phyloP scores from a whole-genome alignment of 2,888 invertebrate species.

The Seira ritae region DNA sequence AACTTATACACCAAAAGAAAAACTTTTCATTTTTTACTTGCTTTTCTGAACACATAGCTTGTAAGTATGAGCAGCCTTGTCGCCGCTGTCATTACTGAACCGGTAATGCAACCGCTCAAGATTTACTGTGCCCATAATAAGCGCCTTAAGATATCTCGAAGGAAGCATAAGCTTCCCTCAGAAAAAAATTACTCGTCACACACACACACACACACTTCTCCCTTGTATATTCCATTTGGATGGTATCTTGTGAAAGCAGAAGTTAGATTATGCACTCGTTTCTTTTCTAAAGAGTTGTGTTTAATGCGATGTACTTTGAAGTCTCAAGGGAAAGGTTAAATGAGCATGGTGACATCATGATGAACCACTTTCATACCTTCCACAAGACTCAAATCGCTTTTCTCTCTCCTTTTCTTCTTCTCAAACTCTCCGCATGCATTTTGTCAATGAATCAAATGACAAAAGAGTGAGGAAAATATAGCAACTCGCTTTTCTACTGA shows the following conservation, averaged over 20 bases:
- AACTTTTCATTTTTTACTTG: too few relatives aligned
- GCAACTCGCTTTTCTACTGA: neutral
- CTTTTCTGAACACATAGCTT: conserved; percentile 8
- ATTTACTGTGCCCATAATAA: too few relatives aligned
- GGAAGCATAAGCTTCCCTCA: too few relatives aligned
- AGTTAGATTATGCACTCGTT: too few relatives aligned
- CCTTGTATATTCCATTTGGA: too few relatives aligned
- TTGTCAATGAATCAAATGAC: conserved; percentile 48
- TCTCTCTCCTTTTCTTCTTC: neutral
- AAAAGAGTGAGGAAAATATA: conserved; percentile 22
- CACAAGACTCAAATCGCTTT: neutral
- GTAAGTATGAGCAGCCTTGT: neutral
- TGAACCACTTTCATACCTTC: conserved; percentile 46
- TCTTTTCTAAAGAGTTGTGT: too few relatives aligned
- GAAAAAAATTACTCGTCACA: too few relatives aligned
- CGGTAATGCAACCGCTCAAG: conserved; percentile 44
- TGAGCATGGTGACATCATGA: conserved; percentile 56
- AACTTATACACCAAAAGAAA: too few relatives aligned
- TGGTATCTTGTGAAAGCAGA: too few relatives aligned
- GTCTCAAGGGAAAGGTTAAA: conserved; percentile 56
- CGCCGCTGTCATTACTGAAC: conserved; percentile 15
- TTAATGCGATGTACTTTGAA: neutral
- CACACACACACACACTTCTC: too few relatives aligned
- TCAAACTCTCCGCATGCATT: conserved; percentile 12
- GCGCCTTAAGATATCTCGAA: too few relatives aligned